Evolutionary conservation across 2,797 vertebrate genomes (phyloP).

Genomic region (Rhabdophis nuchalis): DNA sequence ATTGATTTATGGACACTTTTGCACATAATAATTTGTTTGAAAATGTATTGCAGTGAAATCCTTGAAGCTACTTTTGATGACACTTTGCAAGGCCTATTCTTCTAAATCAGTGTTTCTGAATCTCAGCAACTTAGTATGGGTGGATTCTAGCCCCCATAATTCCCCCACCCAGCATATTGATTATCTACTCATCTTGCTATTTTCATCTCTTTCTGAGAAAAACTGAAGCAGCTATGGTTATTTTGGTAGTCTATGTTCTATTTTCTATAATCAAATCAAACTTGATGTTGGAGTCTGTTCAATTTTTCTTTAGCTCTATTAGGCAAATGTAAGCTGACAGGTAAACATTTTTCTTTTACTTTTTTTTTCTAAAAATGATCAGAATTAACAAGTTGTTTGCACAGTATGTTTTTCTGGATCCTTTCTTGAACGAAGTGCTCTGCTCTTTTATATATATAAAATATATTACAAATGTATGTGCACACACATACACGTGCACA

Average conservation of each 20-base stretch:
- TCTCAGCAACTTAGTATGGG: not conserved
- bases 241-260: not conserved
- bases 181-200: not conserved
- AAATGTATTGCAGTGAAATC: not conserved
- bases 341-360: not conserved
- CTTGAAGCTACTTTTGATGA: not conserved
- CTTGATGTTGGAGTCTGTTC: not conserved
- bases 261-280: not conserved
- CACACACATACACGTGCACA: rapidly evolving
- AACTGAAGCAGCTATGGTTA: not conserved
- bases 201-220: not conserved
- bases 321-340: not conserved
- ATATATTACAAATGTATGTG: too few relatives aligned
- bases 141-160: not conserved
- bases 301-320: not conserved
- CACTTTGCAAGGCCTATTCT: not conserved
- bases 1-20: not conserved
- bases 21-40: not conserved
- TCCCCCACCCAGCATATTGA: not conserved
- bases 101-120: not conserved
- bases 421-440: not conserved
- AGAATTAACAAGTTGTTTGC: not conserved
- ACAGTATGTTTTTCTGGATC: not conserved
- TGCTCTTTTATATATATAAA: not conserved
- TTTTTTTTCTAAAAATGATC: not conserved